These are phyloP conservation scores for Plebejus melissa DNA, from an alignment of 2,888 invertebrate species.

Conservation along the genomic window DNA sequence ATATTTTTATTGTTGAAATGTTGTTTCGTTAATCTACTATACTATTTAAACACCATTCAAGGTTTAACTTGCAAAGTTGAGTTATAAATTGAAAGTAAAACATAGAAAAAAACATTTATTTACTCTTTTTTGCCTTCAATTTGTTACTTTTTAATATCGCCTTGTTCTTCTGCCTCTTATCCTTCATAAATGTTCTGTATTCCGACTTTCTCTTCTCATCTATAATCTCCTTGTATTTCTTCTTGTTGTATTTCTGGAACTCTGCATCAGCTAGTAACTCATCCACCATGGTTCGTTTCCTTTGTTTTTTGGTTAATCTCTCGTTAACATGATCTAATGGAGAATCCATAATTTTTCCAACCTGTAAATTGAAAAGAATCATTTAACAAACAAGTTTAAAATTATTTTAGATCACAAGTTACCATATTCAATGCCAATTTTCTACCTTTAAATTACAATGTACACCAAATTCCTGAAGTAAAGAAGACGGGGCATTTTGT, in stretches of 20 bases:
- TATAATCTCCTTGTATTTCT: slow-evolving; percentile 87
- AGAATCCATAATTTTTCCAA: slow-evolving; percentile 90
- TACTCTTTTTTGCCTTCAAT: slow-evolving; percentile 51
- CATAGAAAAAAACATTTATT: slow-evolving; percentile 33
- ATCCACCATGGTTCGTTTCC: slow-evolving; percentile 94
- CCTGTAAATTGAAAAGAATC: slow-evolving; percentile 56
- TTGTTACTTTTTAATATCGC: slow-evolving; percentile 63
- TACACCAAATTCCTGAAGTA: no score
- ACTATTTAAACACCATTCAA: not conserved
- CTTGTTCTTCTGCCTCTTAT: slow-evolving; percentile 85
- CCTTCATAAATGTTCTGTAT: slow-evolving; percentile 86
- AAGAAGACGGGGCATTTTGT: no score
- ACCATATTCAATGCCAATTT: no score
- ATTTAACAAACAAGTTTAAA: no score
- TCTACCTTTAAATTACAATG: no score
- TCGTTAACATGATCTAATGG: slow-evolving; percentile 92
- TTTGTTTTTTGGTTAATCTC: slow-evolving; percentile 89
- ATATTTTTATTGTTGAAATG: not conserved
- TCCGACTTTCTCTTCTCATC: slow-evolving; percentile 84
- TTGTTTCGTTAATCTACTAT: not conserved
- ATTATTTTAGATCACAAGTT: no score
- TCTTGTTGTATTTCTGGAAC: slow-evolving; percentile 88
- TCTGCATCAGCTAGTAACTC: slow-evolving; percentile 94
- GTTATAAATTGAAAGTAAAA: not conserved
- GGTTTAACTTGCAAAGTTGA: not conserved